Conservation (phyloP, 2,113 vertebrate genomes). For the Azemiops feae region DNA sequence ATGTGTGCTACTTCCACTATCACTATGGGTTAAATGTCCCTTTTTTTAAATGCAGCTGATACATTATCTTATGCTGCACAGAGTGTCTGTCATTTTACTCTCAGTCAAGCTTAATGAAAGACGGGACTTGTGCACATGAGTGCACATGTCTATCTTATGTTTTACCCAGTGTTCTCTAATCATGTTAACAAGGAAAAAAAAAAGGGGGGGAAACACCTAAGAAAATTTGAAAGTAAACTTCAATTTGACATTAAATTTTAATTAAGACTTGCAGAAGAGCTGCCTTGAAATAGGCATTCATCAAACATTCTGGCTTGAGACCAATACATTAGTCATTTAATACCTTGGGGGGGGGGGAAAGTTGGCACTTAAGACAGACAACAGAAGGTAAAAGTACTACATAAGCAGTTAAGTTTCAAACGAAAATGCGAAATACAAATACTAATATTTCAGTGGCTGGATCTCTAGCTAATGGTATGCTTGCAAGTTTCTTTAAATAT, state of each 20-base stretch:
- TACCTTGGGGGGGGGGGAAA: slow-evolving; percentile 78
- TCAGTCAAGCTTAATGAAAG: background rate
- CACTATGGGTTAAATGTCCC: background rate
- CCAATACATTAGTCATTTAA: slow-evolving; percentile 81
- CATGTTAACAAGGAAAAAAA: slow-evolving; percentile 28
- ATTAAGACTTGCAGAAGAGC: slow-evolving; percentile 76
- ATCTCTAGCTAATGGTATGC: slow-evolving; percentile 40
- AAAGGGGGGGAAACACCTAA: slow-evolving; percentile 10
- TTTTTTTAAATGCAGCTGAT: background rate
- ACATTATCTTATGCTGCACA: background rate
- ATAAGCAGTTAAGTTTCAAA: slow-evolving; percentile 68
- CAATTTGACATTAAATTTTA: slow-evolving; percentile 78
- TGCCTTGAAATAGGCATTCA: slow-evolving; percentile 76
- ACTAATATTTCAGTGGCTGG: slow-evolving; percentile 57
- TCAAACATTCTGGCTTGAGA: slow-evolving; percentile 79
- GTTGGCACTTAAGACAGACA: slow-evolving; percentile 74
- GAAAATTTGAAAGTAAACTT: slow-evolving; percentile 71
- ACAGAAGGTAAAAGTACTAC: slow-evolving; percentile 76
- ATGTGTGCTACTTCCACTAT: background rate
- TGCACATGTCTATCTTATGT: background rate
- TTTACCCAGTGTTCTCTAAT: slow-evolving; percentile 28
- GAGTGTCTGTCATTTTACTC: background rate
- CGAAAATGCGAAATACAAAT: slow-evolving; percentile 62
- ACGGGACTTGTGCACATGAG: background rate
- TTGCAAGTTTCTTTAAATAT: slow-evolving; percentile 45